Base-by-base conservation (phyloP, 2,113 vertebrate genomes). In the Scomber scombrus region DNA sequence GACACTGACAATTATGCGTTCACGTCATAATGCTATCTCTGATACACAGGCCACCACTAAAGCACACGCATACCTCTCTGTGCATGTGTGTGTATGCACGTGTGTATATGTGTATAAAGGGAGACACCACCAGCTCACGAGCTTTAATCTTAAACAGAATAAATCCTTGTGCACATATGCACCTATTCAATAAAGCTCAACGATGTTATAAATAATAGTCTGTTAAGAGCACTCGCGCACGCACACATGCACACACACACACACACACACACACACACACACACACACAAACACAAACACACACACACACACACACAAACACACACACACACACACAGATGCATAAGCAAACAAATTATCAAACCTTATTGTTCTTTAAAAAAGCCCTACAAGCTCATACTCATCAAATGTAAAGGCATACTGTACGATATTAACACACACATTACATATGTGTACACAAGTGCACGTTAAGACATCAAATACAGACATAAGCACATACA, bases 1-100 rank as follows among this genome's bases (percentile, higher is more conserved):
- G 85, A 89, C 71, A 68, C 71, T 55, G 81, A 79, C 85, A 84
- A 88, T 86, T 87, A 89, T 84, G 81, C 78, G 73, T 87, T 74
- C 68, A 77, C 62, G 87, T 82, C 82, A 81, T 77, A 81, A 90
- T 61, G 76, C 80, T 81, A 83, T 84, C 86, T 75, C 74, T 66
- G 78, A 75, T 76, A 86, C 56, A 52, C 78, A 89, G 85, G 26
- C 68, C 62, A 26, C 49, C 60, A 19, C 10, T 19, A 18, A 45
- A 3, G 5, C 60, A 14, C 43, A 78, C 62, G 68, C 79, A 85
- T 43, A 63, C 64, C 60, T 74, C 52, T n/a, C 61, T 31, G 12
- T 31, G 51, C 43, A 16, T 58, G 6, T 47, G 21, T 56, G 26
- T 71, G 49, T 62, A 43, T 49, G 34, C 21, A 45, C 9, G 16